These are phyloP conservation scores for Polietes domitor DNA, from an alignment of 2,888 invertebrate species.

Conservation along the genomic window DNA sequence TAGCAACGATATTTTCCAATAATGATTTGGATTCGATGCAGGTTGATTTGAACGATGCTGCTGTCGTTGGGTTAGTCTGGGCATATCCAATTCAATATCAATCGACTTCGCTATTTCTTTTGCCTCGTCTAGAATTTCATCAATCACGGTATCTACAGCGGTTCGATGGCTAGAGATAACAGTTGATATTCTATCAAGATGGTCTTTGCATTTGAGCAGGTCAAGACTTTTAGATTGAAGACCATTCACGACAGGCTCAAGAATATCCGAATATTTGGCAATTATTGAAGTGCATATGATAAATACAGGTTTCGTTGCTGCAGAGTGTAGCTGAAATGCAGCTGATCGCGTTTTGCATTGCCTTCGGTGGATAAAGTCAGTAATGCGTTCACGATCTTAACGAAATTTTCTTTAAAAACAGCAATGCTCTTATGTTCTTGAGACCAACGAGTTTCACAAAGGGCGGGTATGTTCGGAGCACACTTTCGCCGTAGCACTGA, in stretches of 20 bases:
- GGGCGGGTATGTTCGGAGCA: background rate
- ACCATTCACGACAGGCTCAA: background rate
- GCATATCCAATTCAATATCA: constrained; percentile 9
- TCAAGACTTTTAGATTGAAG: too few relatives aligned
- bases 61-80: constrained; percentile 12
- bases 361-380: constrained; percentile 12
- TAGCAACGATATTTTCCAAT: constrained; percentile 12
- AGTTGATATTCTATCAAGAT: too few relatives aligned
- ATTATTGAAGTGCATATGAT: constrained; percentile 11
- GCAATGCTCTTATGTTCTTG: too few relatives aligned
- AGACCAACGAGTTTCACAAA: too few relatives aligned
- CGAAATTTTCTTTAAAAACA: too few relatives aligned
- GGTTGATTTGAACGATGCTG: constrained; percentile 9
- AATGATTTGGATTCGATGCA: constrained; percentile 9
- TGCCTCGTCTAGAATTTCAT: background rate
- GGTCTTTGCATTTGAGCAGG: too few relatives aligned
- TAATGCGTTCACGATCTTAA: background rate
- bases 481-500: constrained; percentile 12
- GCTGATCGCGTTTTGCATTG: too few relatives aligned
- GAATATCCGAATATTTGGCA: constrained; percentile 12
- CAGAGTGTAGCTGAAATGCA: too few relatives aligned
- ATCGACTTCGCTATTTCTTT: background rate
- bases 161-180: too few relatives aligned
- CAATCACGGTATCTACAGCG: too few relatives aligned
- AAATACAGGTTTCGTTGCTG: too few relatives aligned